phyloP scores from a whole-genome alignment of 2,113 vertebrate species.

The Ceyx melanurus region DNA sequence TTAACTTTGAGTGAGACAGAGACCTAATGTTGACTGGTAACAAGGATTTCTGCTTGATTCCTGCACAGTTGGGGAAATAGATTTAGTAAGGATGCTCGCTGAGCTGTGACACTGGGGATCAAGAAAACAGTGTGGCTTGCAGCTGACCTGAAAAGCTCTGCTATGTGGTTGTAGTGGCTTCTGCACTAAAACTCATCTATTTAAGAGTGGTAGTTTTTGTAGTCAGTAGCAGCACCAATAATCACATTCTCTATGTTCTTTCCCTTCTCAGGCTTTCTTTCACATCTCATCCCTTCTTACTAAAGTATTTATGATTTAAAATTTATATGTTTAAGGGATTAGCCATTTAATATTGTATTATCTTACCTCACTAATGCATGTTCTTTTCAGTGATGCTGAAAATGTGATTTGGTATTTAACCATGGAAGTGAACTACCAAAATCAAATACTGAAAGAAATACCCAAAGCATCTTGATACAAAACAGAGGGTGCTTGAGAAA shows the following conservation, averaged over 20 bases:
- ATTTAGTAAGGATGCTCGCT: background rate
- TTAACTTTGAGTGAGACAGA: background rate
- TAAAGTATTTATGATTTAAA: background rate
- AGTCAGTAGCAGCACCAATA: background rate
- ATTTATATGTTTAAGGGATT: background rate
- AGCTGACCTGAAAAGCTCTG: background rate
- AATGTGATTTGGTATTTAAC: background rate
- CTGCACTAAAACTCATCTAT: background rate
- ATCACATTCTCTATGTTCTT: background rate
- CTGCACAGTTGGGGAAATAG: background rate
- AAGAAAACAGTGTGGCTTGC: background rate
- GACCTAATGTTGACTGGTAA: background rate
- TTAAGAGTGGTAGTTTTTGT: background rate
- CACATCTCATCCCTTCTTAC: background rate
- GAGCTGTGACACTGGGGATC: background rate
- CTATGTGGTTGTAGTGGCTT: background rate
- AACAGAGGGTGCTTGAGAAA: background rate
- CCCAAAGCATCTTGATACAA: background rate
- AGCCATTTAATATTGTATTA: background rate
- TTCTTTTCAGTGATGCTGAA: background rate
- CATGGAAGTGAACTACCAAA: background rate
- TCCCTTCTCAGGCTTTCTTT: background rate
- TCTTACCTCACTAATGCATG: background rate
- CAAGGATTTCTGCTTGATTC: background rate
- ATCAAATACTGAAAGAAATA: background rate